Conservation (phyloP, 2,113 vertebrate genomes). For the Ptyas mucosa region DNA sequence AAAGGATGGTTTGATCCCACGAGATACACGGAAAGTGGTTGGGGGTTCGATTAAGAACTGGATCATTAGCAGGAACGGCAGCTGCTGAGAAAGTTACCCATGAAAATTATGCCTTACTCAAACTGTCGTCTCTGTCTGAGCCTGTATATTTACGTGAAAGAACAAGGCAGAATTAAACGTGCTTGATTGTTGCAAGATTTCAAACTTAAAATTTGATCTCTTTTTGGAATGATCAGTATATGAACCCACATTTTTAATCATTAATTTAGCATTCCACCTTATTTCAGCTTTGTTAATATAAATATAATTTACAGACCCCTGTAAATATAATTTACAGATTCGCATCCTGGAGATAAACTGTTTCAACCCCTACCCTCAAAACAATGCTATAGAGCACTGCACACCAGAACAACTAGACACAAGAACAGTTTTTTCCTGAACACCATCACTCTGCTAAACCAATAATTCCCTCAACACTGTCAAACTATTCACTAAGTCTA, state of each 20-base stretch:
- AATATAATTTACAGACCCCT: not conserved
- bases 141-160: not conserved
- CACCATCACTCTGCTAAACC: too few species aligned
- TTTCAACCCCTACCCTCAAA: too few species aligned
- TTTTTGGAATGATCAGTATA: not conserved
- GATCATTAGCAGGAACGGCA: not conserved
- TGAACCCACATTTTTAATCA: not conserved
- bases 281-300: not conserved
- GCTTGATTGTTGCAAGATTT: not conserved
- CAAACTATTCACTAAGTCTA: too few species aligned
- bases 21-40: slow-evolving; percentile 17
- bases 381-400: too few species aligned
- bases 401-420: too few species aligned
- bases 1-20: slow-evolving; percentile 30
- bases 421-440: too few species aligned
- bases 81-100: not conserved
- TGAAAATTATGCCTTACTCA: slow-evolving; percentile 5
- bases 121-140: not conserved
- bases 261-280: not conserved
- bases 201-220: not conserved
- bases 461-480: too few species aligned
- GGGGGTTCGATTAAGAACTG: not conserved
- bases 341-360: too few species aligned
- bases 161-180: not conserved
- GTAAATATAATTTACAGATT: not conserved